These are phyloP conservation scores for Porites evermanni DNA, from an alignment of 92 coral and sea anemone genomes.

Conservation along the genomic window DNA sequence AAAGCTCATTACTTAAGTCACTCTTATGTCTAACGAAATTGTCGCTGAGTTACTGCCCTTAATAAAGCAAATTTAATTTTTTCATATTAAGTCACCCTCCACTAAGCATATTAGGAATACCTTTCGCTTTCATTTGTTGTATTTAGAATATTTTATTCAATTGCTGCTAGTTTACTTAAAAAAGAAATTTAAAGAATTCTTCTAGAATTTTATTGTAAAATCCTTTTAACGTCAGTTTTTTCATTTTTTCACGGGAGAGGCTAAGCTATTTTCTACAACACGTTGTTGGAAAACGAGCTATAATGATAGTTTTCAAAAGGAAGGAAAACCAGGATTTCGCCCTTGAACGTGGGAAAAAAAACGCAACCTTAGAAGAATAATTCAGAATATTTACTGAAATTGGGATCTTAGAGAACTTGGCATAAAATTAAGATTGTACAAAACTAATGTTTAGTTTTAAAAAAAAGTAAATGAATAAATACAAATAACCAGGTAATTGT, in stretches of 20 bases:
- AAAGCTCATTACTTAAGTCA: too few relatives aligned
- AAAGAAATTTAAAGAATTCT: neutral
- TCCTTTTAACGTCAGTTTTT: neutral
- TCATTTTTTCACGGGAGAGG: neutral
- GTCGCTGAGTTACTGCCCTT: too few relatives aligned
- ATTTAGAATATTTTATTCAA: too few relatives aligned
- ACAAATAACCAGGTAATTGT: too few relatives aligned
- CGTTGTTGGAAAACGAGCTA: neutral
- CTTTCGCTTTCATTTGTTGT: too few relatives aligned
- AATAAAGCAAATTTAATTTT: neutral
- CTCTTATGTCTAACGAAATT: too few relatives aligned
- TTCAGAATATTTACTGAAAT: neutral
- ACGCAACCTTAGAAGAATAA: neutral
- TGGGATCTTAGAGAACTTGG: neutral
- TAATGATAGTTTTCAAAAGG: neutral
- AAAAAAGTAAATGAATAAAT: too few relatives aligned
- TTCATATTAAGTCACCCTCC: neutral
- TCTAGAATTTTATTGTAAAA: neutral
- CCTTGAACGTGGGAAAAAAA: too few relatives aligned
- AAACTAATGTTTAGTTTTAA: too few relatives aligned
- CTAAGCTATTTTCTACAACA: neutral
- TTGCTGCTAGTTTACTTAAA: neutral
- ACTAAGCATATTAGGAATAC: too few relatives aligned
- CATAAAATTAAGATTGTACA: too few relatives aligned
- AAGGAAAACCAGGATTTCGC: too few relatives aligned